Evolutionary conservation across 2,797 vertebrate genomes (phyloP), one percentile per base, ranked within the genome.

Genomic region (Margarornis squamiger): DNA sequence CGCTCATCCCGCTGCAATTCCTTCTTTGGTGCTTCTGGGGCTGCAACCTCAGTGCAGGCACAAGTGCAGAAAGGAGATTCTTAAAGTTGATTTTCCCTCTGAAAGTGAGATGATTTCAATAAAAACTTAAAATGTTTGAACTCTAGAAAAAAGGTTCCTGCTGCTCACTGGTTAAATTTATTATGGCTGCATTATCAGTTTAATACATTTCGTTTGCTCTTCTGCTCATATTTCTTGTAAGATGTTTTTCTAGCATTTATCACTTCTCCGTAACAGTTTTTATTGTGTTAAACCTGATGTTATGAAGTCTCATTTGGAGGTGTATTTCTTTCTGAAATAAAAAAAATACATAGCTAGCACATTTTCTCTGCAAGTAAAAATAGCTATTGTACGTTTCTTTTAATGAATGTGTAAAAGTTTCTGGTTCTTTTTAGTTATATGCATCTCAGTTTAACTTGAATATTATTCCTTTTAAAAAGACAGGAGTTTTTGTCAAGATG

Each of bases 1-100:
- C 57, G 49, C 90, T 67, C 93, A 21, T 70, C 88, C 43, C 12
- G 6, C 97, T 92, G 86, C 92, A 94, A 88, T 96, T 93, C 94
- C 97, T 94, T 96, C 97, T 98, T 98, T 98, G 97, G 97, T 97
- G 97, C 46, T 96, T 89, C 95, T 94, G 93, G 63, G 71, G 88
- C n/a, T 84, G 92, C 95, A 76, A 29, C 89, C 88, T 87, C 92
- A 94, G 86, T 89, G 89, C 66, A 82, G 93, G 92, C 88, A 91
- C 57, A 71, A 89, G 38, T 55, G 85, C 65, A 39, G 59, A 95
- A 94, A 84, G 78, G 32, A 34, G 73, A 68, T 95, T 95, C 96
- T 92, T 29, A 49, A 68, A 83, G 72, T 75, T 94, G 85, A 54
- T 96, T 91, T 84, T 78, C 75, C 66, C 48, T 63, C 65, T 6